Evolutionary conservation across 2,113 vertebrate genomes (phyloP), one percentile per base, ranked within the genome.

Genomic region (Scartelaos histophorus): DNA sequence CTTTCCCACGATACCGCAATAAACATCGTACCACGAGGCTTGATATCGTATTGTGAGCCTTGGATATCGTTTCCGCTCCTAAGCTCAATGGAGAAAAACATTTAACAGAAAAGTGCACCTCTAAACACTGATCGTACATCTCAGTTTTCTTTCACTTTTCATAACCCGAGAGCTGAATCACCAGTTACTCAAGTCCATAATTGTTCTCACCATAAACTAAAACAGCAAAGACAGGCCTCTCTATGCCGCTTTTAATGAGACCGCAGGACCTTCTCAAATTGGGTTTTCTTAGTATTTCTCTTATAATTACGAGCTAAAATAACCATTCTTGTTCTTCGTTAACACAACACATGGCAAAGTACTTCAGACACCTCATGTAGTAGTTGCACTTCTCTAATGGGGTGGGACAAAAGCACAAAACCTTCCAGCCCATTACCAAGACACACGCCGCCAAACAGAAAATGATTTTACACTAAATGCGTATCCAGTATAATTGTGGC

Each of bases 381-480:
- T 25, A 54, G 13, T 61, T 61, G 58, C 17, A 7, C 61, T 9
- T 3, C 19, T 10, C 61, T 64, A 64, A 64, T 64, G 61, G 61
- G 34, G 61, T 17, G 34, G 34, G 61, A 64, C 61, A 64, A 64
- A 64, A 62, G 60, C 60, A 34, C 16, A 62, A 22, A 62, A 43
- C 34, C 61, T 64, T 64, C 34, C 17, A 38, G 34, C n/a, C 61
- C 61, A 64, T 64, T 64, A 64, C 38, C 15, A 38, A 64, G 61
- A n/a, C 16, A 64, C 34, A 43, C 34, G 16, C 60, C 3, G 16
- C 9, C 1, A 35, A 34, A 64, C 38, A 34, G 15, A 38, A 38
- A 43, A 64, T 64, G 34, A 5, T 64, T 64, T 64, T 43, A 64
- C 61, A 38, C 17, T 43, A 64, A 64, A 64, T 43, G 29, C 34